Conservation (phyloP, 2,888 invertebrate species). For the Gasteruption jaculator region DNA sequence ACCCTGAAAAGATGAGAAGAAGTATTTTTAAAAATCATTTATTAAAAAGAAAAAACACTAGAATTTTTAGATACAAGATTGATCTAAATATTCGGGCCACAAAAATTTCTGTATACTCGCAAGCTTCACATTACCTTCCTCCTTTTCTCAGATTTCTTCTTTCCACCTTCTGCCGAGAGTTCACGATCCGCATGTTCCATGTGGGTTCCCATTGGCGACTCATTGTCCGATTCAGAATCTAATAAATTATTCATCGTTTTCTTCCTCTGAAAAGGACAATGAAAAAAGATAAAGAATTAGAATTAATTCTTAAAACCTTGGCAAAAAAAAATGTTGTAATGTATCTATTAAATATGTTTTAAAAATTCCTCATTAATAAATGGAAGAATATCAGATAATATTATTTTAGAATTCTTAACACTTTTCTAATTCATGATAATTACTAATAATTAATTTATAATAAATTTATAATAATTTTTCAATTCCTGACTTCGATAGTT, state of each 20-base stretch:
- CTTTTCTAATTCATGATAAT: not conserved
- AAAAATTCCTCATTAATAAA: not conserved
- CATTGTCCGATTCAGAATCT: slow-evolving; percentile 34
- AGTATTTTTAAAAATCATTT: not conserved
- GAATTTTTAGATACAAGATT: not conserved
- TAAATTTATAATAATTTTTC: not conserved
- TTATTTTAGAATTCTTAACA: not conserved
- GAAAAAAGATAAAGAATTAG: slow-evolving; percentile 1
- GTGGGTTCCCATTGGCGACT: slow-evolving; percentile 5
- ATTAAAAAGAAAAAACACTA: not conserved
- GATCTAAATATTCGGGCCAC: not conserved
- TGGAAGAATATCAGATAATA: not conserved
- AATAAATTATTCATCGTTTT: slow-evolving; percentile 25
- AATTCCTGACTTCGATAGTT: not conserved
- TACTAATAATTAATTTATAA: slow-evolving; percentile 6
- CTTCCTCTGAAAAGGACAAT: slow-evolving; percentile 22
- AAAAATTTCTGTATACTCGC: not conserved
- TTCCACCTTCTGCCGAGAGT: slow-evolving; percentile 16
- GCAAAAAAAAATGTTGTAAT: not conserved
- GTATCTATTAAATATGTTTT: slow-evolving; percentile 6
- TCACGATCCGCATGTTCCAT: not conserved
- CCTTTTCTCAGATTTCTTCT: slow-evolving; percentile 13
- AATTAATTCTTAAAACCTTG: not conserved
- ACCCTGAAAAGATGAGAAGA: slow-evolving; percentile 20
- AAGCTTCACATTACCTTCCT: slow-evolving; percentile 8